Evolutionary conservation across 1,140 invertebrate genomes (phyloP).

Genomic region (Argopecten irradians): DNA sequence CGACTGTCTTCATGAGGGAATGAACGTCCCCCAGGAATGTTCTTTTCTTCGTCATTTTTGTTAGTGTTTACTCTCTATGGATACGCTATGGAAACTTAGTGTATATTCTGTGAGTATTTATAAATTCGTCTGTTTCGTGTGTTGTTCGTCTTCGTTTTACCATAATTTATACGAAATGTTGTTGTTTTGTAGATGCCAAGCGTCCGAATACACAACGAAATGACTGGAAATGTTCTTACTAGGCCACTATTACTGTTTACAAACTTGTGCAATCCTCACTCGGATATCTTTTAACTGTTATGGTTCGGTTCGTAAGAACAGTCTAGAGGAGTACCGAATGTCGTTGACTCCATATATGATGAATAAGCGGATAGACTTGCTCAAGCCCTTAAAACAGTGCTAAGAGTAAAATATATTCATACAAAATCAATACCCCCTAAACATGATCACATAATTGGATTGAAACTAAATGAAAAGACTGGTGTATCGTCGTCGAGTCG

Average conservation of each 20-base stretch:
- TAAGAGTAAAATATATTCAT: too few species aligned
- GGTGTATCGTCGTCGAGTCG: too few species aligned
- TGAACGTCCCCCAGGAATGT: constrained; percentile 14
- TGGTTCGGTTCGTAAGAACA: not conserved
- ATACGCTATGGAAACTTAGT: not conserved
- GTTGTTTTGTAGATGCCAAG: not conserved
- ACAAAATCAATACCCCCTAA: too few species aligned
- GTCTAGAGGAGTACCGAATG: not conserved
- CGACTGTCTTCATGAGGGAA: not conserved
- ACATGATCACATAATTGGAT: too few species aligned
- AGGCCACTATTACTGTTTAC: not conserved
- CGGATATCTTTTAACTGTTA: not conserved
- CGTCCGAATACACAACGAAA: not conserved
- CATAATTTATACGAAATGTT: not conserved
- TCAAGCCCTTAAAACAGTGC: too few species aligned
- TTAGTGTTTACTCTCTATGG: not conserved
- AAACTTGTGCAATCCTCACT: not conserved
- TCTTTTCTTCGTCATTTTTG: not conserved
- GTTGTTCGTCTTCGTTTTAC: not conserved
- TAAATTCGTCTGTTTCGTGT: not conserved
- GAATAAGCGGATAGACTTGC: not conserved
- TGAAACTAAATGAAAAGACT: too few species aligned
- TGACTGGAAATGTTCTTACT: not conserved
- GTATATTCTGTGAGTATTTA: not conserved
- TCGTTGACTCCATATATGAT: not conserved